Evolutionary conservation across 2,888 invertebrate genomes (phyloP).

Genomic region (Mythimna impura): DNA sequence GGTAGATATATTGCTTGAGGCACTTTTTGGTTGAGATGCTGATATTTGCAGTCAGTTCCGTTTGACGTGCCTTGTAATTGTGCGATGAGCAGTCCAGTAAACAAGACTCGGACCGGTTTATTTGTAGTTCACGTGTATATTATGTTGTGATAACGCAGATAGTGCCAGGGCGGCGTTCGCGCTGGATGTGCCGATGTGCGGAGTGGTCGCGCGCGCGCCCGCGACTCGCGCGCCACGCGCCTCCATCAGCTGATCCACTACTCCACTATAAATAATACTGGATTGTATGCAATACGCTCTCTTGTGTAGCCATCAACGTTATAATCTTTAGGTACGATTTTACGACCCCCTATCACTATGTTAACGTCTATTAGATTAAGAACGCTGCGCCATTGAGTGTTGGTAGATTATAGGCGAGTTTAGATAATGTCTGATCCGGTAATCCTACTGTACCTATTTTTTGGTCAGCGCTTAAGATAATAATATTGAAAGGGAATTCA

Average conservation of each 20-base stretch:
- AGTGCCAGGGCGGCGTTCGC: slow-evolving; percentile 63
- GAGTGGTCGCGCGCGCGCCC: slow-evolving; percentile 58
- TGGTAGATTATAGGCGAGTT: slow-evolving; percentile 39
- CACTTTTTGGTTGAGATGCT: slow-evolving; percentile 50
- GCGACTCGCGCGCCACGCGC: slow-evolving; percentile 60
- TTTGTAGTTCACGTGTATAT: slow-evolving; percentile 76
- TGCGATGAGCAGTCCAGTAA: slow-evolving; percentile 72
- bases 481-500: neutral
- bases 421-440: slow-evolving; percentile 48
- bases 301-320: slow-evolving; percentile 9
- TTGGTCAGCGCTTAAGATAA: slow-evolving; percentile 21
- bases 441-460: slow-evolving; percentile 31
- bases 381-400: slow-evolving; percentile 26
- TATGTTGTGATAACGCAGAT: slow-evolving; percentile 72
- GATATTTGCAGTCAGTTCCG: slow-evolving; percentile 65
- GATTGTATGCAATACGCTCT: slow-evolving; percentile 75
- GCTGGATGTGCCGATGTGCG: slow-evolving; percentile 63
- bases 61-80: slow-evolving; percentile 66
- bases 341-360: slow-evolving; percentile 36
- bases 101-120: slow-evolving; percentile 78
- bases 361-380: slow-evolving; percentile 25
- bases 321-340: slow-evolving; percentile 11
- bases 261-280: slow-evolving; percentile 89
- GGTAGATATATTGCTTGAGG: slow-evolving; percentile 33
- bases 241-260: slow-evolving; percentile 87